These are phyloP conservation scores for Chrysocyon brachyurus DNA, from an alignment of 2,797 vertebrate species.

Conservation along the genomic window DNA sequence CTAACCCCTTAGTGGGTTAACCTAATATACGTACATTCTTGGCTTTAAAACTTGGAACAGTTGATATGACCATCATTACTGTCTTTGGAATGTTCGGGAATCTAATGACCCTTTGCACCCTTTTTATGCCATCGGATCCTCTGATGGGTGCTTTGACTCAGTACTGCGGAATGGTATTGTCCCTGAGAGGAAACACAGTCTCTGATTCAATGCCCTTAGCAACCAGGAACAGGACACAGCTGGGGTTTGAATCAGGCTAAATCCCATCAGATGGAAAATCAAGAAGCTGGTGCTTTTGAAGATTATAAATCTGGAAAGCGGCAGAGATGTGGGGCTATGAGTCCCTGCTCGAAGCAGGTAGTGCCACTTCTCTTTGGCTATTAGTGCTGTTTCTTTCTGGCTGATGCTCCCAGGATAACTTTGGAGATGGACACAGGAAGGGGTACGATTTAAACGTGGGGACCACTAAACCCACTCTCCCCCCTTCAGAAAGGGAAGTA, in stretches of 20 bases:
- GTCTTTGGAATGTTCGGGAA: constrained; percentile 41
- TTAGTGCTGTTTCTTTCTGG: constrained; percentile 30
- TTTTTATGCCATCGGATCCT: constrained; percentile 15
- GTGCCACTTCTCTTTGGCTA: constrained; percentile 60
- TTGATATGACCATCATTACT: neutral
- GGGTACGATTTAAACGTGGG: constrained; percentile 8
- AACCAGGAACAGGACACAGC: constrained; percentile 79
- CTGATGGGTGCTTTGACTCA: constrained; percentile 63
- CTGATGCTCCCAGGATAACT: constrained; percentile 23
- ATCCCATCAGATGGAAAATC: constrained; percentile 80
- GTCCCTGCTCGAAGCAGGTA: constrained; percentile 67
- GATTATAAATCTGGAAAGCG: constrained; percentile 80
- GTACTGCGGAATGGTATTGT: constrained; percentile 55
- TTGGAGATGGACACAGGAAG: neutral
- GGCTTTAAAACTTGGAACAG: constrained; percentile 39
- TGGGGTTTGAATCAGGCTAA: constrained; percentile 80
- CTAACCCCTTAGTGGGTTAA: neutral
- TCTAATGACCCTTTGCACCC: constrained; percentile 12
- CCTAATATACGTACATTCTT: neutral
- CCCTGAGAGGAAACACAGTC: constrained; percentile 63
- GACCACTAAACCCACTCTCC: neutral
- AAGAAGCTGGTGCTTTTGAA: constrained; percentile 79
- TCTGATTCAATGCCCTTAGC: constrained; percentile 78
- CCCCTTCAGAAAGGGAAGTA: constrained; percentile 49
- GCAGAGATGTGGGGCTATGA: neutral